Conservation (phyloP, 2,888 invertebrate genomes). For the Cosmopolites sordidus region DNA sequence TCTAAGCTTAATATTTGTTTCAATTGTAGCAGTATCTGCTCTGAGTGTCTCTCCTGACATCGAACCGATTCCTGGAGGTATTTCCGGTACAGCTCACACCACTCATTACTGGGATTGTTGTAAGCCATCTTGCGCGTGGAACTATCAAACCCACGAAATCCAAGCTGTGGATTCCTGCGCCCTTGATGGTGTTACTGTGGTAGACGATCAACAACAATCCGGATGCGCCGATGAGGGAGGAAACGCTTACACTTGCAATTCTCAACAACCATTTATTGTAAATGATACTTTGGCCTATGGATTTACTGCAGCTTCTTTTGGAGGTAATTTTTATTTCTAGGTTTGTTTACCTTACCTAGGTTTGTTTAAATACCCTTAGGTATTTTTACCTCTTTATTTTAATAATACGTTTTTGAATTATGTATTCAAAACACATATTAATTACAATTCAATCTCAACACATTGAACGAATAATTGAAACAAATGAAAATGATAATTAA, state of each 20-base stretch:
- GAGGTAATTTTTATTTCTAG: conserved; percentile 4
- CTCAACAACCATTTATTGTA: conserved; percentile 22
- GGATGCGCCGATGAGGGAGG: conserved; percentile 21
- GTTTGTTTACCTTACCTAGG: no score
- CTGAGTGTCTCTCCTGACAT: conserved; percentile 6
- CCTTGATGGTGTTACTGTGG: conserved; percentile 16
- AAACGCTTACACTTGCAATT: conserved; percentile 26
- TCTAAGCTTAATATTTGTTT: no score
- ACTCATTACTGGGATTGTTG: conserved; percentile 19
- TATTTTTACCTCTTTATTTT: no score
- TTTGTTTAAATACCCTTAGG: no score
- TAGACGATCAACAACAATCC: conserved; percentile 6
- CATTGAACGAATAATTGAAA: no score
- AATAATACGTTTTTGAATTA: no score
- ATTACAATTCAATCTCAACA: no score
- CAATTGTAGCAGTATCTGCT: not conserved
- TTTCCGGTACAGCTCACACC: conserved; percentile 12
- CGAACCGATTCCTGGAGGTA: conserved; percentile 4
- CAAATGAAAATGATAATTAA: no score
- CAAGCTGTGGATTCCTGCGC: conserved; percentile 9
- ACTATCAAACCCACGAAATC: conserved; percentile 6
- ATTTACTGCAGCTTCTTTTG: conserved; percentile 27
- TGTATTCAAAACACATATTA: no score
- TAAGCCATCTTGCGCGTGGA: conserved; percentile 18
- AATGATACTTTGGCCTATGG: conserved; percentile 28